These are phyloP conservation scores for Ammodytes dubius DNA, from an alignment of 2,113 vertebrate genomes.

Conservation along the genomic window DNA sequence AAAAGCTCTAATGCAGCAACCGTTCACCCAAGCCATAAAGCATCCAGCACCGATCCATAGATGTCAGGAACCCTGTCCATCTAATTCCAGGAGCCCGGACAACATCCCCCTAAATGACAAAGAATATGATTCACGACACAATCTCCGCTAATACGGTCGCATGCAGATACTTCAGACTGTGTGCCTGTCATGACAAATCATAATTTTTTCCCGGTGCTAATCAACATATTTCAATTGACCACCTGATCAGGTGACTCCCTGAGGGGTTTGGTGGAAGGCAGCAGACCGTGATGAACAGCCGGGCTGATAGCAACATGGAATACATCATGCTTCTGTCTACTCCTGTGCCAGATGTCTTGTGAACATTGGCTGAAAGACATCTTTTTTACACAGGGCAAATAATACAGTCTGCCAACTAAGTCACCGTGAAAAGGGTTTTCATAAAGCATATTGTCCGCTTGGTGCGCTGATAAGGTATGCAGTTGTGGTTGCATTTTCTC, in stretches of 20 bases:
- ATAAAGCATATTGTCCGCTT: constrained; percentile 22
- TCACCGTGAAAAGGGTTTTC: constrained; percentile 9
- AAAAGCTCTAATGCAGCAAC: constrained; percentile 68
- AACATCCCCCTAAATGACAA: constrained; percentile 65
- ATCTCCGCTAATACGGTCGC: constrained; percentile 59
- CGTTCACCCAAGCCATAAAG: constrained; percentile 71
- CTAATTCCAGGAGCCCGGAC: constrained; percentile 58
- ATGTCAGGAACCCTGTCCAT: constrained; percentile 69
- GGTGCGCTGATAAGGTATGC: not conserved
- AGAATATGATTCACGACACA: constrained; percentile 72
- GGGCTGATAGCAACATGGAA: constrained; percentile 28
- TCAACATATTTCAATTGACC: constrained; percentile 64
- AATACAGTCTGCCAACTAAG: constrained; percentile 18
- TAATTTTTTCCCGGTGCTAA: constrained; percentile 50
- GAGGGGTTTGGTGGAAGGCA: constrained; percentile 27
- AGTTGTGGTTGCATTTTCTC: constrained; percentile 16
- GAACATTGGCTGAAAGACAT: constrained; percentile 19
- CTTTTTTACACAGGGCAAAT: constrained; percentile 36
- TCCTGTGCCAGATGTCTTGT: constrained; percentile 39
- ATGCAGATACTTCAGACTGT: constrained; percentile 49
- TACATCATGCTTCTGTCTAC: constrained; percentile 18
- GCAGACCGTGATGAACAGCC: constrained; percentile 40
- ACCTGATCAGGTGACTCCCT: constrained; percentile 54
- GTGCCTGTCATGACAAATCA: constrained; percentile 65
- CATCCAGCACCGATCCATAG: constrained; percentile 69